phyloP scores from a whole-genome alignment of 2,888 invertebrate genomes.

The Sarcophaga rosellei region DNA sequence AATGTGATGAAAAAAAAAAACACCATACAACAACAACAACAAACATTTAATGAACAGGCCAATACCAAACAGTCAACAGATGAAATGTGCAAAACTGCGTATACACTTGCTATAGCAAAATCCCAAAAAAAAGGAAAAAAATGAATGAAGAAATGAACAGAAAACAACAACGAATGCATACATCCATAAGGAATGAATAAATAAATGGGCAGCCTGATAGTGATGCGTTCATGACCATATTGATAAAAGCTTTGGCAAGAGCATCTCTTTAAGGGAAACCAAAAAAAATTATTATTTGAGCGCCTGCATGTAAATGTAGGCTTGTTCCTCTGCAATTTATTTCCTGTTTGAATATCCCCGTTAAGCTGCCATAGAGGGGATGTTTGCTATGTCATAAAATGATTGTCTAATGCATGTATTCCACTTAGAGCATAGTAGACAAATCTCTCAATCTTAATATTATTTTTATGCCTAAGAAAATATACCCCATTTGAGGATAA shows the following conservation, averaged over 20 bases:
- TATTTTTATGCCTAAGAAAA: no score
- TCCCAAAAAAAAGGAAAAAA: conserved; percentile 4
- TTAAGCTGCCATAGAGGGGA: no score
- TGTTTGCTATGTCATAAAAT: no score
- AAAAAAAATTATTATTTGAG: background rate
- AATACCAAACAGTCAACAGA: conserved; percentile 18
- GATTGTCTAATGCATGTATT: no score
- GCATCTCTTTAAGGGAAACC: background rate
- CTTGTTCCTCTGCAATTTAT: no score
- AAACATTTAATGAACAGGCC: conserved; percentile 2
- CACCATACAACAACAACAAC: background rate
- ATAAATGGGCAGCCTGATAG: conserved; percentile 26
- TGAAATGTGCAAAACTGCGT: background rate
- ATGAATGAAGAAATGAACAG: background rate
- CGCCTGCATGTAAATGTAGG: no score
- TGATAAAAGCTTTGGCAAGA: conserved; percentile 43
- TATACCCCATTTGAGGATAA: conserved; percentile 20
- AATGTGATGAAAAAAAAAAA: no score
- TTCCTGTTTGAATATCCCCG: no score
- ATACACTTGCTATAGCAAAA: background rate
- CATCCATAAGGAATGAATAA: background rate
- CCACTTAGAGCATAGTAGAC: no score
- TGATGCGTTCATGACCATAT: conserved; percentile 34
- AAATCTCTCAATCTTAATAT: no score
- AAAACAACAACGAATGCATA: background rate